Conservation (phyloP, 2,113 vertebrate species). For the Octodon degus region DNA sequence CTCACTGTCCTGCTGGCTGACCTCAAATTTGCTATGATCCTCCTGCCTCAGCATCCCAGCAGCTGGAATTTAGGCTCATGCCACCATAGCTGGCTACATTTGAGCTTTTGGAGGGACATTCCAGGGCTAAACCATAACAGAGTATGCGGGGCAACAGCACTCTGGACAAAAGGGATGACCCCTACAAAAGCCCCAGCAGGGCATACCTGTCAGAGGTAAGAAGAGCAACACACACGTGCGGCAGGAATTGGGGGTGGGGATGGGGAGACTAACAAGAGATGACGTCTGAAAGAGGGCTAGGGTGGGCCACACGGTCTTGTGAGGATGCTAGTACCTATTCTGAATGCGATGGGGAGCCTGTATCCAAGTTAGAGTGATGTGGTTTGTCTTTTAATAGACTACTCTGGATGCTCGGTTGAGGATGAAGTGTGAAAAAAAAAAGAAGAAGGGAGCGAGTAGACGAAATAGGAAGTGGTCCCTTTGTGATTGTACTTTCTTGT, state of each 20-base stretch:
- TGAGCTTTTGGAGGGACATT: neutral
- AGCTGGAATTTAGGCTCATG: neutral
- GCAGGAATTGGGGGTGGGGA: neutral
- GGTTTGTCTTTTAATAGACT: neutral
- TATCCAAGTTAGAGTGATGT: neutral
- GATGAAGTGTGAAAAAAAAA: neutral
- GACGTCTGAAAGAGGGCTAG: neutral
- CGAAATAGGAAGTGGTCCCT: neutral
- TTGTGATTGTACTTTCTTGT: neutral
- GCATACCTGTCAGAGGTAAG: neutral
- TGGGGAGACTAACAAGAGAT: neutral
- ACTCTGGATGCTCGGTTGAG: neutral
- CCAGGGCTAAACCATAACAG: neutral
- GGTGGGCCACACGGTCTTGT: fast-evolving
- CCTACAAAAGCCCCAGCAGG: neutral
- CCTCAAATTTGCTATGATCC: neutral
- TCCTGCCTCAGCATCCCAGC: neutral
- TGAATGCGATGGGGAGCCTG: neutral
- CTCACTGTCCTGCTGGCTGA: neutral
- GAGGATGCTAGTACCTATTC: neutral
- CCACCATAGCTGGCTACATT: neutral
- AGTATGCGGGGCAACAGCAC: neutral
- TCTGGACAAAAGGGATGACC: neutral
- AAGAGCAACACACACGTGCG: neutral
- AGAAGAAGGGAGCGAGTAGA: neutral